Percentiles rank a stretch among this genome's conserved stretches.
Evolutionary conservation across 2,888 invertebrate species (phyloP).

Genomic region (Adelphocoris suturalis): DNA sequence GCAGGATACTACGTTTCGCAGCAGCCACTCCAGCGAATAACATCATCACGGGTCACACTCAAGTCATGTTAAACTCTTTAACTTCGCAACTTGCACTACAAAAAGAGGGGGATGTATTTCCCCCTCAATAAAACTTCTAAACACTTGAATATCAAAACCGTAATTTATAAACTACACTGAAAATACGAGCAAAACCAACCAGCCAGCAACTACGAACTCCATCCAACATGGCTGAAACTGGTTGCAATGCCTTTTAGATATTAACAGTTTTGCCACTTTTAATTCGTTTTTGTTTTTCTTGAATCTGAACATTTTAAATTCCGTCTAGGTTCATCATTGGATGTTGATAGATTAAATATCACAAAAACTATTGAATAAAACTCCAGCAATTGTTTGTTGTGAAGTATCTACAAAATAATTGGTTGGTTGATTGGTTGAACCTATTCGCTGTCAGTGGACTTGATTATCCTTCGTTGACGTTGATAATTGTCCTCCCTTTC

Average conservation of each 20-base stretch:
- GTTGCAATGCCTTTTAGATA: background rate
- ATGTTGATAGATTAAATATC: no score
- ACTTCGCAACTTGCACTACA: background rate
- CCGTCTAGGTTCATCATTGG: no score
- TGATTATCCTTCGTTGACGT: no score
- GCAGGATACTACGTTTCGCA: constrained; percentile 40
- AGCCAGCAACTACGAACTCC: background rate
- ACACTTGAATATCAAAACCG: background rate
- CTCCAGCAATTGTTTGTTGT: no score
- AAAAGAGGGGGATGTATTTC: background rate
- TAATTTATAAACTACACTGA: background rate
- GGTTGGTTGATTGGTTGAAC: no score
- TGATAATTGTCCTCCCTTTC: no score
- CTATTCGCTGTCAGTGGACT: no score
- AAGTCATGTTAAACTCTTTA: background rate
- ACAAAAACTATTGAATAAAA: no score
- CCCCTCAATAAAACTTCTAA: background rate
- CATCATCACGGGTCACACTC: background rate
- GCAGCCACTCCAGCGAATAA: background rate
- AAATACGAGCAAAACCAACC: constrained; percentile 1
- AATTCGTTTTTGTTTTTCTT: no score
- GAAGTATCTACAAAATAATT: no score
- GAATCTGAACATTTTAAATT: no score
- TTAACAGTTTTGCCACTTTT: background rate
- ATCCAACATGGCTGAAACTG: background rate